Evolutionary conservation across 2,888 invertebrate genomes (phyloP), one percentile per base, ranked within the genome.

Genomic region (Eilema caniola): DNA sequence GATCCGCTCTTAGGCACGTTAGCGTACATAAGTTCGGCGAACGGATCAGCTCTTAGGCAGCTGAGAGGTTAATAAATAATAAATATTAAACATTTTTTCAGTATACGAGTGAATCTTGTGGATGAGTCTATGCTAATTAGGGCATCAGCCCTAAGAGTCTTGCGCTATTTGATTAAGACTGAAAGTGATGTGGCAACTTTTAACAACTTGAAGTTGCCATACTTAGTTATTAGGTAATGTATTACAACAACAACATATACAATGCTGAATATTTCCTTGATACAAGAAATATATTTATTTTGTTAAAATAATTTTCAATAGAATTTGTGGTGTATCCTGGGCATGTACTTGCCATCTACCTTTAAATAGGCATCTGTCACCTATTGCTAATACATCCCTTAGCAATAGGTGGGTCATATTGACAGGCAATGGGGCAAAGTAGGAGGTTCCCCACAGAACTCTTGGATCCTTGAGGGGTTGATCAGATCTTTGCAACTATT

Each of bases 111-210:
- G 74, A 97, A 98, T 70, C 95, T 99, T 81, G 96, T 98, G 69
- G 97, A 98, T 91, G 98, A 98, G 81, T 97, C 98, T 76, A 98
- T 98, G 83, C 98, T 98, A 90, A 97, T 99, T 71, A 96, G 99
- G 86, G 98, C 99, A 78, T 98, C 98, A 69, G 97, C 98, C 57
- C 95, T 99, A 77, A 96, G 99, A 85, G 98, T 98, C 67, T 96
- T 99, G 74, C 96, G 99, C 78, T 98, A 99, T 92, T 96, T 98
- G 84, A 95, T 99, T 69, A 96, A 96, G 86, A 97, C 97, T 80
- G 97, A 97, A 86, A 96, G 97, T 88, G 98, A 98, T 92, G 96
- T 99, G 77, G 96, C 97, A 83, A 96, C 96, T 70, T 97, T 99
- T 83, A 97, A 98, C 89, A 96, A 97, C 81, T 94, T 99, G 78